These are phyloP conservation scores for Ctenopoma multispine DNA, from an alignment of 2,797 vertebrate genomes.

Conservation along the genomic window DNA sequence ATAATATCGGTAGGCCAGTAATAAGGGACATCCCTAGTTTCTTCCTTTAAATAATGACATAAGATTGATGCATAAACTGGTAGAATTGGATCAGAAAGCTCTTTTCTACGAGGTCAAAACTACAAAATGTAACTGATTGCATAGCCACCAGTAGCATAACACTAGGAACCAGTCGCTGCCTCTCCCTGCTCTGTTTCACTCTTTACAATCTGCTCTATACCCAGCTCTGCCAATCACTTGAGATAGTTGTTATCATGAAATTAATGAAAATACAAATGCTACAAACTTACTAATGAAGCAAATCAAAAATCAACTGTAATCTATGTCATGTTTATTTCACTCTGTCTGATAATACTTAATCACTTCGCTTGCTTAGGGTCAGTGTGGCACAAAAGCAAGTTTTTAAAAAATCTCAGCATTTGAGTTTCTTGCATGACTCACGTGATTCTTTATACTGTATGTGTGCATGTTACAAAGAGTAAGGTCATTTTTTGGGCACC, in stretches of 20 bases:
- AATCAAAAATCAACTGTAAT: too few species aligned
- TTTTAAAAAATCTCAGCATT: slow-evolving; percentile 10
- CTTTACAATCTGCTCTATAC: neutral
- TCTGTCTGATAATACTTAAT: too few species aligned
- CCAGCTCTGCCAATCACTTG: too few species aligned
- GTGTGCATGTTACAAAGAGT: neutral
- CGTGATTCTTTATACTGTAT: slow-evolving; percentile 5
- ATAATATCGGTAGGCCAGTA: too few species aligned
- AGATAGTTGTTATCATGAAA: too few species aligned
- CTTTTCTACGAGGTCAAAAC: neutral
- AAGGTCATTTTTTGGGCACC: slow-evolving; percentile 5
- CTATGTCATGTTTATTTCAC: too few species aligned
- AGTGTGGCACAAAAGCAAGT: neutral
- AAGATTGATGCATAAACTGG: too few species aligned
- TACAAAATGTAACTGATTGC: too few species aligned
- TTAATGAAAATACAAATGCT: too few species aligned
- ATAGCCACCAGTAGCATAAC: too few species aligned
- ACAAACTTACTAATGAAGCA: neutral
- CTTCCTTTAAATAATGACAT: neutral
- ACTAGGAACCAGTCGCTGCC: neutral
- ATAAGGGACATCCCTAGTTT: too few species aligned
- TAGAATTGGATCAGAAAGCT: neutral
- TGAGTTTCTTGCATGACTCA: slow-evolving; percentile 17
- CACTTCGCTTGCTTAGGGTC: neutral
- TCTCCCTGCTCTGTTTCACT: neutral